These are phyloP conservation scores for Rhinoraja longicauda DNA, from an alignment of 2,797 vertebrate genomes.

Conservation along the genomic window DNA sequence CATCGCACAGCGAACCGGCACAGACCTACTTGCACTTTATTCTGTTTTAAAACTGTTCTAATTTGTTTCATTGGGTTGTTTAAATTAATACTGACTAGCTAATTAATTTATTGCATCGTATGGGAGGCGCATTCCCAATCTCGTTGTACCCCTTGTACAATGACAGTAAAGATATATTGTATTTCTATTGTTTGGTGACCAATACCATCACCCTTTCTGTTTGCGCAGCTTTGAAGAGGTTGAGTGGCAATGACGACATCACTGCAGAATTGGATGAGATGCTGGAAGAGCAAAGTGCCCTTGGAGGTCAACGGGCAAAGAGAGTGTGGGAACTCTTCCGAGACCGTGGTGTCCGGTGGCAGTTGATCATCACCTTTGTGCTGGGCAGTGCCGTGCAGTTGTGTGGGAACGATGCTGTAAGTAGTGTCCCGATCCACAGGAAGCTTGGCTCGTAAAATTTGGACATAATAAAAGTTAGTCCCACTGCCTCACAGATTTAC, in stretches of 20 bases:
- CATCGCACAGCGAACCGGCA: too few species aligned
- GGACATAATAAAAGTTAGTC: too few species aligned
- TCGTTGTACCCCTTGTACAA: too few species aligned
- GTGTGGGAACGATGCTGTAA: conserved; percentile 32
- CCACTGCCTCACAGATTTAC: too few species aligned
- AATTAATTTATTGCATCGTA: too few species aligned
- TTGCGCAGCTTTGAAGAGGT: not conserved
- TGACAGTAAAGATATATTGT: too few species aligned
- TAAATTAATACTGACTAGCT: too few species aligned
- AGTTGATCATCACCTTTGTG: conserved; percentile 23
- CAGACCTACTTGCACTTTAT: too few species aligned
- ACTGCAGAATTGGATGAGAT: conserved; percentile 12
- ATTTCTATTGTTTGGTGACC: not conserved
- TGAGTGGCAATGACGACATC: not conserved
- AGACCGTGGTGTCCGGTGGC: not conserved
- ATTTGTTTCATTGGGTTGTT: too few species aligned
- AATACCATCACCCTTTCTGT: not conserved
- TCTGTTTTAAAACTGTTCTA: too few species aligned
- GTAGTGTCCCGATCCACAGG: conserved; percentile 11
- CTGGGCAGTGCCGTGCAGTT: conserved; percentile 18
- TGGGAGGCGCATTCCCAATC: too few species aligned
- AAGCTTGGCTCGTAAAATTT: not conserved
- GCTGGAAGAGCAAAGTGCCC: not conserved
- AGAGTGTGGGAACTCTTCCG: conserved; percentile 18
- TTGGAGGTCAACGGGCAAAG: not conserved